Evolutionary conservation across 1,140 invertebrate genomes (phyloP), one percentile per base, ranked within the genome.

Genomic region (Dryas iulia): DNA sequence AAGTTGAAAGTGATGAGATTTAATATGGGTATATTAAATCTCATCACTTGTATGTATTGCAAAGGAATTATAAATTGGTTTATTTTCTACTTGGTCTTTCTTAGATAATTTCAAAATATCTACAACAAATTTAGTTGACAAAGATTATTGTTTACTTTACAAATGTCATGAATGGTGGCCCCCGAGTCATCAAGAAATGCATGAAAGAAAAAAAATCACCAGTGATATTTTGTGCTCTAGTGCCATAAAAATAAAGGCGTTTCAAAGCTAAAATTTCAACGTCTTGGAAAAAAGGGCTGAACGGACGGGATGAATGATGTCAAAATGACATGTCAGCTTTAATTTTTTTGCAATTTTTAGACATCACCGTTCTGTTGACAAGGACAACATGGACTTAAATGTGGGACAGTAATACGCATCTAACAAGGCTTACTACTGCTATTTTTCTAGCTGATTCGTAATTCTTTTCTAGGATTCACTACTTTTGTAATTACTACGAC

Each of bases 301-400:
- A 73, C 82, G 81, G 78, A 74, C 84, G 79, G 85, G 71, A 88
- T 90, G 88, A 87, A 89, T 89, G 85, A 82, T 89, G 88, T 90
- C 88, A 90, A 88, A 87, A 86, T 89, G 86, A 89, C 86, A 84
- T 87, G 87, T 81, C 78, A 87, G 77, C 81, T 87, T 81, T 68
- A 61, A 79, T 85, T 84, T 89, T 68, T 87, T 87, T 87, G 81
- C 80, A 58, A 79, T 82, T 82, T 81, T 83, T 79, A 72, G 71
- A 72, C 72, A 62, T 31, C 59, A 35, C 33, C 61, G 25, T 64
- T 28, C 21, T 24, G 59, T 39, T 66, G 71, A 65, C 60, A 62
- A 14, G 62, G 59, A 24, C 59, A 60, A 52, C 54, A 59, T 64
- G 59, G 59, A 25, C 11, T 18, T 66, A 61, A 33, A 61, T 61